A percentile compares a stretch with the other conserved stretches of the same genome.
Evolutionary conservation across 2,797 vertebrate genomes (phyloP).

Genomic region (Platalea minor): DNA sequence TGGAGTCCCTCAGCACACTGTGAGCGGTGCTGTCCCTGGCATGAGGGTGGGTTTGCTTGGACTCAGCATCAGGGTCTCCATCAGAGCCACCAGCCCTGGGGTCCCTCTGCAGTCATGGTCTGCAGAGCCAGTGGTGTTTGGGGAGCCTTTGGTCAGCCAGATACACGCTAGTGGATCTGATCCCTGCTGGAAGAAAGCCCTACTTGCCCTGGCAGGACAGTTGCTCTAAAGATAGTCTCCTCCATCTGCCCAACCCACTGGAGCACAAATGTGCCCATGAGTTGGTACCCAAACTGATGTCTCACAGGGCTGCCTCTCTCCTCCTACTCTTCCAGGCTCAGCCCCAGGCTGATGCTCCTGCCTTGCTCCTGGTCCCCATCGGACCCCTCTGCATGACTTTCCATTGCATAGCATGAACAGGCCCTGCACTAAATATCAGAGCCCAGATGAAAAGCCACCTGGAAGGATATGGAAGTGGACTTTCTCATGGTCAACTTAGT

Average conservation of each 20-base stretch:
- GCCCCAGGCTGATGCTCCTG: neutral
- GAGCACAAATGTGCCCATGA: neutral
- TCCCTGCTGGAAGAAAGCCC: neutral
- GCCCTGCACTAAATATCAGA: neutral
- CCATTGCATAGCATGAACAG: neutral
- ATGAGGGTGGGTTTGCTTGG: neutral
- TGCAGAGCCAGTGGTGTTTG: neutral
- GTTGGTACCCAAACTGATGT: neutral
- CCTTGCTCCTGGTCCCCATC: neutral
- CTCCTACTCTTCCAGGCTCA: neutral
- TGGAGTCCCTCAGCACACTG: neutral
- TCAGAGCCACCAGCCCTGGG: neutral
- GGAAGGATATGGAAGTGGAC: neutral
- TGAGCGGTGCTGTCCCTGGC: neutral
- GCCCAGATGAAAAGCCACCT: neutral
- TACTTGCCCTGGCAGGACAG: neutral
- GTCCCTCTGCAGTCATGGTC: neutral
- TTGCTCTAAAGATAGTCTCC: neutral
- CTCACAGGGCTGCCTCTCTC: too few species aligned
- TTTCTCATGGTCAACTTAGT: neutral
- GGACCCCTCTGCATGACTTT: neutral
- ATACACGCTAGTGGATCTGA: too few species aligned
- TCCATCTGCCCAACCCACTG: neutral
- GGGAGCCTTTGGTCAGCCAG: neutral
- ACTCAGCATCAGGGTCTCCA: neutral